A percentile compares a stretch with the other conserved stretches of the same genome.
Conservation (phyloP, 1,140 invertebrate genomes). For the Heliothis subflexa region DNA sequence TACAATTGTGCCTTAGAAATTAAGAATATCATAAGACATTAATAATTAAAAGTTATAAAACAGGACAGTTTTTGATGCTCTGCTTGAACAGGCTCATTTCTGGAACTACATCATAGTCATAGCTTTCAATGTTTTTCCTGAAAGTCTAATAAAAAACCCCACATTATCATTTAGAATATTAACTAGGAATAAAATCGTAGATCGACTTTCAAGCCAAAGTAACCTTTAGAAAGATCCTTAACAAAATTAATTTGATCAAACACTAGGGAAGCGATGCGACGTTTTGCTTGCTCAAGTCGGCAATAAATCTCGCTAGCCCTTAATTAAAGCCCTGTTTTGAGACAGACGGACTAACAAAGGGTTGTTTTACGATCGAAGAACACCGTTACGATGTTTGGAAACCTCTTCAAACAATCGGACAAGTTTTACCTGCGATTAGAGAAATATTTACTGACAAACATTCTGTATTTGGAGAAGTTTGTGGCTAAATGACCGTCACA, state of each 20-base stretch:
- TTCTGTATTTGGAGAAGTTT: too few species aligned
- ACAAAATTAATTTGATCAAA: slow-evolving; percentile 1
- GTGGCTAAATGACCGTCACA: background rate
- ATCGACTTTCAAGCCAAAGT: background rate
- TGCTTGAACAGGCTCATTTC: too few species aligned
- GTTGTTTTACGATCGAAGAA: slow-evolving; percentile 47
- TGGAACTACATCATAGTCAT: too few species aligned
- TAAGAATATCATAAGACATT: too few species aligned
- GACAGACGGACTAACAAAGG: slow-evolving; percentile 29
- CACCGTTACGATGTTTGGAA: slow-evolving; percentile 42
- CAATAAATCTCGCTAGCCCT: slow-evolving; percentile 41
- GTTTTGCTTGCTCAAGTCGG: slow-evolving; percentile 40
- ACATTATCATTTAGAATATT: too few species aligned
- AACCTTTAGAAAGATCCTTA: background rate
- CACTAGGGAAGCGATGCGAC: background rate
- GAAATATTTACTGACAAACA: slow-evolving; percentile 13
- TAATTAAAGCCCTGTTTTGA: slow-evolving; percentile 35
- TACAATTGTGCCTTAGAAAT: too few species aligned
- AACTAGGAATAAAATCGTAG: too few species aligned
- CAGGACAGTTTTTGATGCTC: too few species aligned
- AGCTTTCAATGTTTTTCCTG: too few species aligned
- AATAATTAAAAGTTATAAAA: too few species aligned
- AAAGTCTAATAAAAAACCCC: too few species aligned
- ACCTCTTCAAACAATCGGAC: slow-evolving; percentile 43
- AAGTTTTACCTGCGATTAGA: slow-evolving; percentile 18